Percentiles rank a stretch among this genome's conserved stretches.
phyloP scores from a whole-genome alignment of 2,888 invertebrate species.

The Hemaris fuciformis region DNA sequence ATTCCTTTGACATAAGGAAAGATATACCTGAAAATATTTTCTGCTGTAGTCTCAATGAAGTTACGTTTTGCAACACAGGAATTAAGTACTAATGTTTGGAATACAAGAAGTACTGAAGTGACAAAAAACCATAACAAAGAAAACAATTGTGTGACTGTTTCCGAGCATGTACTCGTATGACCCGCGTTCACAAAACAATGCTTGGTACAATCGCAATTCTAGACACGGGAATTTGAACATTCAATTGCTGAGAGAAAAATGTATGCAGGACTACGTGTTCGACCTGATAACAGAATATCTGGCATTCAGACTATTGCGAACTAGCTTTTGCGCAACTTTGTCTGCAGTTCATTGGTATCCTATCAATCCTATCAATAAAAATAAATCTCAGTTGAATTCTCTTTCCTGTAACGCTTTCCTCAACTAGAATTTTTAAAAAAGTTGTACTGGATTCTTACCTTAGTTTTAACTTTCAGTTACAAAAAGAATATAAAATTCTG shows the following conservation, averaged over 20 bases:
- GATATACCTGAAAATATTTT: too few species aligned
- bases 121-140: conserved; percentile 16
- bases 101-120: too few species aligned
- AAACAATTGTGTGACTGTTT: conserved; percentile 32
- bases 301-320: too few species aligned
- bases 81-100: too few species aligned
- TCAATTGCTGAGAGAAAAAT: conserved; percentile 13
- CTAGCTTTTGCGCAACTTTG: not conserved
- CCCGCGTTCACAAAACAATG: conserved; percentile 32
- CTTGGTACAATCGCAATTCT: conserved; percentile 34
- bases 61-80: too few species aligned
- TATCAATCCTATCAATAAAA: not conserved
- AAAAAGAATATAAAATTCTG: too few species aligned
- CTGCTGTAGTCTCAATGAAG: too few species aligned
- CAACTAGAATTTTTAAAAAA: not conserved
- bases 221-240: conserved; percentile 31
- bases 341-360: not conserved
- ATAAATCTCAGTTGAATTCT: not conserved
- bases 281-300: too few species aligned
- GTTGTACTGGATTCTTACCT: not conserved
- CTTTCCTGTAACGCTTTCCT: not conserved
- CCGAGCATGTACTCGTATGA: conserved; percentile 33
- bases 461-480: too few species aligned
- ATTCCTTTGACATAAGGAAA: too few species aligned
- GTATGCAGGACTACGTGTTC: not conserved